Conservation (phyloP, 2,113 vertebrate species). For the Nibea coibor region DNA sequence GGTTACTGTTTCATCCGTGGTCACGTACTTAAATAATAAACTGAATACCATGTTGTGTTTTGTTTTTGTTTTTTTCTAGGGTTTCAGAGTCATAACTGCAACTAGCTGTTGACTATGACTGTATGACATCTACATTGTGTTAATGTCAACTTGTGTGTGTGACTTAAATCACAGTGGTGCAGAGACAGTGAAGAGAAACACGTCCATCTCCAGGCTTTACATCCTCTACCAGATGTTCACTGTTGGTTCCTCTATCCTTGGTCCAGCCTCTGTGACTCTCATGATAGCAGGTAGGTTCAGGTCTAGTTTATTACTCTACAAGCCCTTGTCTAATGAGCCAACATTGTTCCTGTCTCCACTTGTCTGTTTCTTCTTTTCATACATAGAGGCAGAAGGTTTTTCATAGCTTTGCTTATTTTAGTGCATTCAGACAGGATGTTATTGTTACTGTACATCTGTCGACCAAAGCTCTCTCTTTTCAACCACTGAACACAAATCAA, state of each 20-base stretch:
- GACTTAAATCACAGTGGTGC: constrained; percentile 58
- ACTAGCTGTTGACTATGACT: background rate
- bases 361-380: too few species aligned
- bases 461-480: too few species aligned
- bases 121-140: background rate
- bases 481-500: too few species aligned
- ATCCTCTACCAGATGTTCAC: constrained; percentile 87
- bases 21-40: background rate
- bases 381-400: too few species aligned
- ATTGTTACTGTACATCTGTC: too few species aligned
- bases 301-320: background rate
- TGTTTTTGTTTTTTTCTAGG: background rate
- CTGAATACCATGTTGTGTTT: background rate
- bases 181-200: constrained; percentile 84
- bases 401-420: too few species aligned
- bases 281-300: constrained; percentile 85
- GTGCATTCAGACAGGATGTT: too few species aligned
- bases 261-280: constrained; percentile 86
- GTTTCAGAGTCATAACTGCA: background rate
- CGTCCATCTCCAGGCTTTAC: constrained; percentile 85
- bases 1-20: constrained; percentile 29
- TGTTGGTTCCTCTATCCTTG: constrained; percentile 86
- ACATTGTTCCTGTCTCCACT: background rate
- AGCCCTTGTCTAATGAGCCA: background rate
- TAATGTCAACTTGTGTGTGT: constrained; percentile 19